phyloP scores from a whole-genome alignment of 1,140 invertebrate genomes.

The Drosophila eugracilis region DNA sequence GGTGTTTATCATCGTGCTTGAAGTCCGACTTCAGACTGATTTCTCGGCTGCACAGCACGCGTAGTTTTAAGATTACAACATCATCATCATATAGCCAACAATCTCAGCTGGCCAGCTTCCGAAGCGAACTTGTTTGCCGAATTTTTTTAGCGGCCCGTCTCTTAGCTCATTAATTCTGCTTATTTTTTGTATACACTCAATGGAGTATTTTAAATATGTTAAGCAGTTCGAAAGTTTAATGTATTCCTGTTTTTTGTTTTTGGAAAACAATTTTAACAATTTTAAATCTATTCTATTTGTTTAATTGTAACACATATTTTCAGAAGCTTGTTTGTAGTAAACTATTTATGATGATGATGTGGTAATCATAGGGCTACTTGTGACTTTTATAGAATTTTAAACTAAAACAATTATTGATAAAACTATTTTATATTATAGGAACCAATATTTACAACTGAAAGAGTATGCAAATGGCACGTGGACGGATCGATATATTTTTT shows the following conservation, averaged over 20 bases:
- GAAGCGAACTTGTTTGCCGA: slow-evolving; percentile 55
- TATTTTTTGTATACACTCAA: slow-evolving; percentile 13
- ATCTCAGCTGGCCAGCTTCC: slow-evolving; percentile 21
- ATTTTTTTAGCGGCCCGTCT: slow-evolving; percentile 29
- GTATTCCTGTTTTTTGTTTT: too few species aligned
- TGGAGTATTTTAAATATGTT: slow-evolving; percentile 1
- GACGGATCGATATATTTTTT: neutral
- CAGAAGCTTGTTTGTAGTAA: too few species aligned
- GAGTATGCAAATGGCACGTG: slow-evolving; percentile 12
- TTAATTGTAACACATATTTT: too few species aligned
- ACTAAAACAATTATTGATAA: neutral
- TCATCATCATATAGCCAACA: slow-evolving; percentile 28
- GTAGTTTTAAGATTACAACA: slow-evolving; percentile 70
- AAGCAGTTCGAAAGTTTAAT: neutral
- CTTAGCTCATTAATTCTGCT: slow-evolving; percentile 43
- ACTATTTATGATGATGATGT: too few species aligned
- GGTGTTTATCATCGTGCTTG: slow-evolving; percentile 46
- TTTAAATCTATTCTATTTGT: too few species aligned
- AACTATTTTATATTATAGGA: neutral
- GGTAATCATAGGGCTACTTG: too few species aligned
- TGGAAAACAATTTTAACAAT: too few species aligned
- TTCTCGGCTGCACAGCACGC: slow-evolving; percentile 24
- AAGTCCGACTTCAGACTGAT: slow-evolving; percentile 51
- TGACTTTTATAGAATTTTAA: neutral
- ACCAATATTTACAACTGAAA: neutral